phyloP scores from a whole-genome alignment of 1,140 invertebrate genomes.

The Liolophura sinensis region DNA sequence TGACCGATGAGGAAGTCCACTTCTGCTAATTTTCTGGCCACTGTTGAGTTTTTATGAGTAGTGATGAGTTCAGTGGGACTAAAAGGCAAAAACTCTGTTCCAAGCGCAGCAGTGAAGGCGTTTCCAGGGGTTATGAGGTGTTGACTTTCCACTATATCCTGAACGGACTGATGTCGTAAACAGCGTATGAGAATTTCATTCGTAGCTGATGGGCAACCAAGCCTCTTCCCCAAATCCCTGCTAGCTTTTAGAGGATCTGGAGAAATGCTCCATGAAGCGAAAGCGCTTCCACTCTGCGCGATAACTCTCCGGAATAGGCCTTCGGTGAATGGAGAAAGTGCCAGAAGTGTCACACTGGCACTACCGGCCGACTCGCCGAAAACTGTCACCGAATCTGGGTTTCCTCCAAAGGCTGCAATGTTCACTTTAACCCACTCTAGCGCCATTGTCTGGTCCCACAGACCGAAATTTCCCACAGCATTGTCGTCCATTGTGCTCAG shows the following conservation, averaged over 20 bases:
- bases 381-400: conserved; percentile 33
- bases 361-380: conserved; percentile 41
- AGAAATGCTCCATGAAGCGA: conserved; percentile 86
- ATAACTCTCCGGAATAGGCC: conserved; percentile 25
- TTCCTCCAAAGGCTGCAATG: conserved; percentile 40
- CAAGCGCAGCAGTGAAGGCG: conserved; percentile 1
- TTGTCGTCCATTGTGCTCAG: conserved; percentile 18
- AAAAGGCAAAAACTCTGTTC: no score
- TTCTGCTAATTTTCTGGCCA: no score
- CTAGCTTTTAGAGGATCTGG: no score
- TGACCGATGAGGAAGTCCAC: no score
- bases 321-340: conserved; percentile 22
- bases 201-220: conserved; percentile 4
- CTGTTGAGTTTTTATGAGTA: no score
- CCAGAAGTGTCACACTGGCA: conserved; percentile 8
- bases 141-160: not conserved
- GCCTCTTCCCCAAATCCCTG: no score
- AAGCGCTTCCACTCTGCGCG: conserved; percentile 47
- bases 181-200: conserved; percentile 9
- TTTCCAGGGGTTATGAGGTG: conserved; percentile 6
- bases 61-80: no score
- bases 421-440: conserved; percentile 72
- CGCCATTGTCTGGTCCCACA: conserved; percentile 86
- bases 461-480: conserved; percentile 62
- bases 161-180: not conserved